Evolutionary conservation across 2,113 vertebrate species (phyloP).

Genomic region (Dryoscopus gambensis): DNA sequence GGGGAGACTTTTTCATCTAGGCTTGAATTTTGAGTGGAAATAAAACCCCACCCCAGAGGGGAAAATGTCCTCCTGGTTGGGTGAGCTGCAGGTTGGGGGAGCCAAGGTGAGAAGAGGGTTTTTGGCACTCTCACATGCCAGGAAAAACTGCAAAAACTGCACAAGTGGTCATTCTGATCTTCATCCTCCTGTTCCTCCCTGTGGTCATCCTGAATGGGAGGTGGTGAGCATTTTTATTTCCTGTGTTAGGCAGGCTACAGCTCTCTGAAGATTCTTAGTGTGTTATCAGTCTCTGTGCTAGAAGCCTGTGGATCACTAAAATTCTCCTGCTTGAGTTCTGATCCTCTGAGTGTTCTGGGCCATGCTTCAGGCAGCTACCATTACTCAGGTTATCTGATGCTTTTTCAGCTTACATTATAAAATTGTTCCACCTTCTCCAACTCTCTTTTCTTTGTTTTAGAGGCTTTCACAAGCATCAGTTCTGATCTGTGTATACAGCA

Average conservation of each 20-base stretch:
- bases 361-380: not conserved
- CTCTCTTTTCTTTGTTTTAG: not conserved
- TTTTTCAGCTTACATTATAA: not conserved
- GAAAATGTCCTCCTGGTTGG: not conserved
- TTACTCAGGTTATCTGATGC: not conserved
- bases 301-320: not conserved
- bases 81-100: not conserved
- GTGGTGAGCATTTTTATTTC: not conserved
- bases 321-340: not conserved
- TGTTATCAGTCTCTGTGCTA: not conserved
- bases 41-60: not conserved
- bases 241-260: not conserved
- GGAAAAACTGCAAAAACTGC: not conserved
- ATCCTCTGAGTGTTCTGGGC: not conserved
- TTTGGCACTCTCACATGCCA: not conserved
- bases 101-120: not conserved
- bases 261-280: not conserved
- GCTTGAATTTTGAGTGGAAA: not conserved
- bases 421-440: not conserved
- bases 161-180: not conserved
- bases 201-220: not conserved
- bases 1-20: not conserved
- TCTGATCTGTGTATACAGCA: not conserved
- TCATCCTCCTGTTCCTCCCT: not conserved
- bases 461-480: not conserved